Conservation (phyloP, 2,888 invertebrate species). For the Megamerina dolium region DNA sequence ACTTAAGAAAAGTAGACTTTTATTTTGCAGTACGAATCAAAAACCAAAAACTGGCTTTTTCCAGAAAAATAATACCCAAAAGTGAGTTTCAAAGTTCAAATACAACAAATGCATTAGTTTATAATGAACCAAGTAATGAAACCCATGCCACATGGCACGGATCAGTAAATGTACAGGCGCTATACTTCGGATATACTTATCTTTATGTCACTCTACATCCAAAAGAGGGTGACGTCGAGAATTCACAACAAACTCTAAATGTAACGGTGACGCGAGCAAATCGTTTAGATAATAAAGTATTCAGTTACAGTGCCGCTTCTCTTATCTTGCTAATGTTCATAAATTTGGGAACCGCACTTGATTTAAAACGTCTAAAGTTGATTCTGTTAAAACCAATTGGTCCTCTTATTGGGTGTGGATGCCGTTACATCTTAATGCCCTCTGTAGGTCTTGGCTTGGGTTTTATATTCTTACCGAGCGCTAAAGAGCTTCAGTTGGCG, state of each 20-base stretch:
- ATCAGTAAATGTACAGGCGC: constrained; percentile 17
- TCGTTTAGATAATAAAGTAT: constrained; percentile 54
- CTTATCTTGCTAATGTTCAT: constrained; percentile 73
- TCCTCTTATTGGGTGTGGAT: constrained; percentile 66
- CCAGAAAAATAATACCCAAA: constrained; percentile 12
- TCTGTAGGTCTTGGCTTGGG: constrained; percentile 52
- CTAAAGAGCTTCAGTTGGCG: constrained; percentile 64
- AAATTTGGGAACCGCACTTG: constrained; percentile 80
- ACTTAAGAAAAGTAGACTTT: constrained; percentile 13
- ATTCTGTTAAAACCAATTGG: constrained; percentile 67
- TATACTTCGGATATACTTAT: constrained; percentile 24
- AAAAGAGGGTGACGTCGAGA: constrained; percentile 10
- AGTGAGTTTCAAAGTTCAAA: constrained; percentile 7
- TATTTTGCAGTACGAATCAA: constrained; percentile 18
- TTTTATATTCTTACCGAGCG: constrained; percentile 55
- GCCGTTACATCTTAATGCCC: constrained; percentile 76
- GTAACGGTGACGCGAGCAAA: constrained; percentile 22
- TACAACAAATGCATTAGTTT: no score
- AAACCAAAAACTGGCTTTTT: constrained; percentile 15
- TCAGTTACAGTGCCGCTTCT: constrained; percentile 63
- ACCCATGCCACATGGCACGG: constrained; percentile 25
- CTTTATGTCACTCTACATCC: constrained; percentile 20
- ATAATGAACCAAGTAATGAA: no score
- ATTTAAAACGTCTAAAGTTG: constrained; percentile 62
- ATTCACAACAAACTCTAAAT: constrained; percentile 10